Evolutionary conservation across 2,113 vertebrate species (phyloP).

Genomic region (Calonectris borealis): DNA sequence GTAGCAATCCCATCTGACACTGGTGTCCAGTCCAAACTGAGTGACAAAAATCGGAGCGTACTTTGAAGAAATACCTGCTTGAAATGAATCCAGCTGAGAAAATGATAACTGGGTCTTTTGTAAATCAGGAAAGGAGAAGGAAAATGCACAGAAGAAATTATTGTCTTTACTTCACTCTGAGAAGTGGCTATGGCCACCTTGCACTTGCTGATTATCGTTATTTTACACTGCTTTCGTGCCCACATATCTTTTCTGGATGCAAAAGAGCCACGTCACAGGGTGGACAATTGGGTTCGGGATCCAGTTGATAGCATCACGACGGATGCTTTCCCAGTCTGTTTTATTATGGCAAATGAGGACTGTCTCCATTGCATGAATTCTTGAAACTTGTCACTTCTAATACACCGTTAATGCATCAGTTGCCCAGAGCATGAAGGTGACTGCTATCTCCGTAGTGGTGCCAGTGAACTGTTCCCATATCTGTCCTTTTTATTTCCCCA

Average conservation of each 20-base stretch:
- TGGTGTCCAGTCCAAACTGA: background rate
- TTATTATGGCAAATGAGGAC: background rate
- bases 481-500: background rate
- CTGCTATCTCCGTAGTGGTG: background rate
- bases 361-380: background rate
- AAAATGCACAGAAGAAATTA: background rate
- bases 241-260: background rate
- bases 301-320: background rate
- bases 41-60: accelerated
- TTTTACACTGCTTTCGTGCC: background rate
- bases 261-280: background rate
- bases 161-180: background rate
- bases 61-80: background rate
- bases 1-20: background rate
- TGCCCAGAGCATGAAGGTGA: background rate
- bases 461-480: background rate
- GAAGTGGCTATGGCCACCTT: background rate
- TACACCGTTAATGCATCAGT: background rate
- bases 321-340: background rate
- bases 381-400: background rate
- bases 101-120: background rate
- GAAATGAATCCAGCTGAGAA: background rate
- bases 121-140: background rate
- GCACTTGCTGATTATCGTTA: background rate
- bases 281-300: background rate